Evolutionary conservation across 2,888 invertebrate genomes (phyloP), one percentile per base, ranked within the genome.

Genomic region (Eledone cirrhosa): DNA sequence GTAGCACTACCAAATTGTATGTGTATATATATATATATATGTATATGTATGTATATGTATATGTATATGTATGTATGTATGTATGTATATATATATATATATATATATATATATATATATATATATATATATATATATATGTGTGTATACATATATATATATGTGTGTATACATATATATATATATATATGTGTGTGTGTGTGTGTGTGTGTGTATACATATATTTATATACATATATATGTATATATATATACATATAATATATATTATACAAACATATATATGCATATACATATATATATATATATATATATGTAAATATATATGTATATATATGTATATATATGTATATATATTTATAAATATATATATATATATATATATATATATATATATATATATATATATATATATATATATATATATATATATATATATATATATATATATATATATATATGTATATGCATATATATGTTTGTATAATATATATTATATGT

Each of bases 241-340:
- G 24, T 14, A n/a, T 65, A n/a, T 65, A n/a, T n/a, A 2, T 65
- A 65, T n/a, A 65, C 8, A n/a, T n/a, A n/a, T n/a, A n/a, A 59
- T 59, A 59, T 59, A 11, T 11, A n/a, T 59, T n/a, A n/a, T n/a
- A n/a, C n/a, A n/a, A n/a, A n/a, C n/a, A 29, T 1, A 8, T 27
- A 29, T 3, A 29, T 67, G 5, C 14, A 67, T 67, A 29, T 0
- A 29, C 31, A 8, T 67, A 29, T 67, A 8, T 67, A 67, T 29
- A 67, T 67, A 67, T 67, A 29, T 67, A 67, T 67, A 67, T 67
- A 67, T 29, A 67, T 67, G 27, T 67, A 67, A 24, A 29, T 67
- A 29, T 29, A 29, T 67, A 29, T 67, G 8, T 67, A 27, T 67
- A 29, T 67, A 29, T 29, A 67, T 29, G 8, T 67, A 29, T 67